Evolutionary conservation across 2,888 invertebrate species (phyloP), one percentile per base, ranked within the genome.

Genomic region (Petrolisthes manimaculis): DNA sequence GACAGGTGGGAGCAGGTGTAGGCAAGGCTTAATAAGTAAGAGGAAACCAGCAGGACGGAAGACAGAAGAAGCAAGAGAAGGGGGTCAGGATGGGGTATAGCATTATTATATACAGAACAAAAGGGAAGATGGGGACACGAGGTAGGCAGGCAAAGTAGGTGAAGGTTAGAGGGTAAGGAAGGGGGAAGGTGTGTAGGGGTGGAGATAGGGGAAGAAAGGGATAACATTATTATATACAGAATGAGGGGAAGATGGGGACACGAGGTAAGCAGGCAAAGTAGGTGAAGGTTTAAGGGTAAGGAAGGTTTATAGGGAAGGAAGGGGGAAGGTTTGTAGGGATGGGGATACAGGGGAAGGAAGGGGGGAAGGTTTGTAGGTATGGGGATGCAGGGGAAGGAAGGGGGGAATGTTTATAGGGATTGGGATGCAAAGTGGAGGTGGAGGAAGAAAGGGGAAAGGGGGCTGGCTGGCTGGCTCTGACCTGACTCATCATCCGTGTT

Each of bases 121-220:
- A 8, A 8, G 77, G 88, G 88, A 87, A 83, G 78, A 53, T 84
- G 78, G 86, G 83, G 80, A 74, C 74, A 75, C 21, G 75, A 75
- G 6, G 14, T 0, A 9, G 37, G 14, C 12, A 37, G 51, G 24
- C 8, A 18, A 21, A 75, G 37, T 14, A 67, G 18, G 67, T 14
- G 3, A 18, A 67, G 67, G 67, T 14, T 14, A 14, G 61, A 67
- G 67, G 18, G 18, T 1, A 67, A 67, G 18, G 67, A 67, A 67
- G 67, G 18, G 18, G 12, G 18, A 67, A 67, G 67, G 14, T 14
- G 1, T 14, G 18, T 18, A 14, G 18, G 67, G 12, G 3, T 67
- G 18, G 67, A 67, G 18, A 67, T 14, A 67, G 14, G 67, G 67
- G 18, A 67, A 18, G 67, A 3, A 67, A 18, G 18, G 67, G 61